A percentile compares a stretch with the other conserved stretches of the same genome.
These are phyloP conservation scores for Noctua janthe DNA, from an alignment of 2,888 invertebrate species.

Conservation along the genomic window DNA sequence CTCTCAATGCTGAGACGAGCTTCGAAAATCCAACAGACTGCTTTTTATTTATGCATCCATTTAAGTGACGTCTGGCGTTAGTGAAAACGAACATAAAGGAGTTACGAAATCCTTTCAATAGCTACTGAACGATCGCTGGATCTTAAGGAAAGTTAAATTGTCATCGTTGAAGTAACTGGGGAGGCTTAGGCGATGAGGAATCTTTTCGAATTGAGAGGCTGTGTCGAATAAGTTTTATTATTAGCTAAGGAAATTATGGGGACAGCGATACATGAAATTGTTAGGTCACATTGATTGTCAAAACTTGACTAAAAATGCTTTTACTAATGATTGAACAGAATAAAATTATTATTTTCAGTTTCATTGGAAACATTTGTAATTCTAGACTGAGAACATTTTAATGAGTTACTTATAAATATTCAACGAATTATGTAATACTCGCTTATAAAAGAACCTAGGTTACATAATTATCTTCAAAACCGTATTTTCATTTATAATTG, in stretches of 20 bases:
- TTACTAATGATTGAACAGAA: neutral
- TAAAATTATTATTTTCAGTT: neutral
- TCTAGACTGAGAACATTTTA: neutral
- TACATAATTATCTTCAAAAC: neutral
- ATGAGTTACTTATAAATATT: neutral
- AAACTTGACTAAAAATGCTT: neutral
- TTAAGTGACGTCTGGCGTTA: neutral
- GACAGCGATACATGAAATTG: neutral
- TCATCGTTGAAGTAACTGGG: slow-evolving; percentile 51
- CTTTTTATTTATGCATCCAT: neutral
- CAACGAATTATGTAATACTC: neutral
- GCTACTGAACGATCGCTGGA: slow-evolving; percentile 50
- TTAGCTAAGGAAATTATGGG: neutral
- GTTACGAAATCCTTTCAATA: slow-evolving; percentile 54
- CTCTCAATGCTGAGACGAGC: neutral
- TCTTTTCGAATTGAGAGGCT: slow-evolving; percentile 11
- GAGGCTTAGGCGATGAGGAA: slow-evolving; percentile 30
- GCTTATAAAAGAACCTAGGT: neutral
- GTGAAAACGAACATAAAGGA: slow-evolving; percentile 6
- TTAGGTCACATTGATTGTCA: neutral
- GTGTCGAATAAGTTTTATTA: slow-evolving; percentile 19
- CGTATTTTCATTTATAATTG: neutral
- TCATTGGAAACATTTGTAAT: neutral
- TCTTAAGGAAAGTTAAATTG: slow-evolving; percentile 59
- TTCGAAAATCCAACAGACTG: neutral